Percentiles rank a stretch among this genome's conserved stretches.
Evolutionary conservation across 2,888 invertebrate genomes (phyloP).

Genomic region (Melanostoma scalare): DNA sequence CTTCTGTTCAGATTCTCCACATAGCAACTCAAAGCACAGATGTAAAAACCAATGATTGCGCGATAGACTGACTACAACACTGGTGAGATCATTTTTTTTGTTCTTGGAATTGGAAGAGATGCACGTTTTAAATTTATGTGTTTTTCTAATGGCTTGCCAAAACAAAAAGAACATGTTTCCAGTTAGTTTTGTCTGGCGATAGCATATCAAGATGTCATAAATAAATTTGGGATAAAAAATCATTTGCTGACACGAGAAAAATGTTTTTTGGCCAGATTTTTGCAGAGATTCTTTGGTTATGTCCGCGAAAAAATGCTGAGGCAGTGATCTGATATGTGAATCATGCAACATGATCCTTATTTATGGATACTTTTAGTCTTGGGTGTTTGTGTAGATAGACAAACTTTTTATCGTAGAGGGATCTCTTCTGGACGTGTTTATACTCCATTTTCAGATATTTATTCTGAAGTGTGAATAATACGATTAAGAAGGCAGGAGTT

Average conservation of each 20-base stretch:
- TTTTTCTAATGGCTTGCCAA: not conserved
- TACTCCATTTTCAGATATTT: too few species aligned
- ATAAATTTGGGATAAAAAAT: not conserved
- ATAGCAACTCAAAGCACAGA: not conserved
- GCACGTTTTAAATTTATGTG: slow-evolving; percentile 3
- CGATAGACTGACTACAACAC: not conserved
- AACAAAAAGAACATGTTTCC: slow-evolving; percentile 7
- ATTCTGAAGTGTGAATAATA: too few species aligned
- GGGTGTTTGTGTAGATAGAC: slow-evolving; percentile 1
- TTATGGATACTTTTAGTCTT: slow-evolving; percentile 33
- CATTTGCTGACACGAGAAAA: slow-evolving; percentile 5
- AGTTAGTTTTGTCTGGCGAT: slow-evolving; percentile 3
- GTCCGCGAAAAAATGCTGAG: not conserved
- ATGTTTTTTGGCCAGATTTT: not conserved
- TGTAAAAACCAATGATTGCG: not conserved
- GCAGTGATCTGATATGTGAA: not conserved
- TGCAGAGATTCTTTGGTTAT: not conserved
- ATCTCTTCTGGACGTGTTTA: too few species aligned
- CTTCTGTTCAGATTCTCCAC: slow-evolving; percentile 22
- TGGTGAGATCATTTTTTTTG: slow-evolving; percentile 48
- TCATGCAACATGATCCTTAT: slow-evolving; percentile 30
- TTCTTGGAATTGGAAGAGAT: slow-evolving; percentile 49
- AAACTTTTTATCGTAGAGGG: too few species aligned
- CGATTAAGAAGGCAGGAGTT: too few species aligned
- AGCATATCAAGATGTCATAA: slow-evolving; percentile 1